A percentile compares a stretch with the other conserved stretches of the same genome.
Evolutionary conservation across 1,140 invertebrate genomes (phyloP).

Genomic region (Hypsibius dujardini): DNA sequence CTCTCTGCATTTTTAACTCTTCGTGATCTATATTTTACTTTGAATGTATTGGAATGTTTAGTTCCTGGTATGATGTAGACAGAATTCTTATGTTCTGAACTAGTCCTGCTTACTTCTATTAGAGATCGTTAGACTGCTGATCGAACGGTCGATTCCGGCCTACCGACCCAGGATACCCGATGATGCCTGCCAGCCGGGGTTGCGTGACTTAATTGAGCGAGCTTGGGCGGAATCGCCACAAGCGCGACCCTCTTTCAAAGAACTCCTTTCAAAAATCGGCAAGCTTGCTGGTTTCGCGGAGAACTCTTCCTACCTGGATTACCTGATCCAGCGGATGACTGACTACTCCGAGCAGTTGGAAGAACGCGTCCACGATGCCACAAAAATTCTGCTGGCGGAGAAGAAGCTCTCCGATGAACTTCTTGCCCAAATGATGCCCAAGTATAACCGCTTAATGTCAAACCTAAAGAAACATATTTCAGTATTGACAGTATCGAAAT

Average conservation of each 20-base stretch:
- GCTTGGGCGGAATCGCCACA: conserved; percentile 35
- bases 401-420: conserved; percentile 4
- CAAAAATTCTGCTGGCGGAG: neutral
- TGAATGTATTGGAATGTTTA: too few species aligned
- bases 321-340: neutral
- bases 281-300: neutral
- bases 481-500: too few species aligned
- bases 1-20: too few species aligned
- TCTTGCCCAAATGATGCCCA: conserved; percentile 14
- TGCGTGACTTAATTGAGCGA: neutral
- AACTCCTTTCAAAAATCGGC: conserved; percentile 48
- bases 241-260: conserved; percentile 61
- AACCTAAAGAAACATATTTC: neutral
- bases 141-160: neutral
- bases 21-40: too few species aligned
- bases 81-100: too few species aligned
- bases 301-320: neutral
- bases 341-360: neutral
- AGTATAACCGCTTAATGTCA: neutral
- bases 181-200: neutral
- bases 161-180: neutral
- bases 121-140: neutral
- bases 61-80: too few species aligned
- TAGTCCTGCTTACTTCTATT: neutral
- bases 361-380: neutral